Conservation (phyloP, 2,113 vertebrate genomes). For the Dermatemys mawii region DNA sequence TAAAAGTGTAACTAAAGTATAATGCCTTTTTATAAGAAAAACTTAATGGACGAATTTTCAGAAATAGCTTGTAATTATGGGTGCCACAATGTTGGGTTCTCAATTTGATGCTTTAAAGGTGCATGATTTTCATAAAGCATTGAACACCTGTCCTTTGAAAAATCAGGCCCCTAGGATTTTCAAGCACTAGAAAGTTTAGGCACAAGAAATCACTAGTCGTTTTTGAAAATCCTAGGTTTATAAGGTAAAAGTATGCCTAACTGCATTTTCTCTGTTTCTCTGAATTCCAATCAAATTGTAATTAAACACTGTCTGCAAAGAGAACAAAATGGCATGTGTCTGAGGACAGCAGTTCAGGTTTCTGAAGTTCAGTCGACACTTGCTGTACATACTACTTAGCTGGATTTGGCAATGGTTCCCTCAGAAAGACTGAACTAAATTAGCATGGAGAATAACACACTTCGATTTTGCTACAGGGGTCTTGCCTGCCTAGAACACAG, state of each 20-base stretch:
- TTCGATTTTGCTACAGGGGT: constrained; percentile 27
- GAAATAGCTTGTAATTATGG: background rate
- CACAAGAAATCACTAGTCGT: background rate
- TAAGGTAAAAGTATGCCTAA: background rate
- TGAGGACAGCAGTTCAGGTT: background rate
- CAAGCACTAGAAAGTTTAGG: background rate
- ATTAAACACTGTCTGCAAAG: constrained; percentile 15
- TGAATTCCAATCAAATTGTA: background rate
- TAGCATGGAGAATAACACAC: constrained; percentile 1
- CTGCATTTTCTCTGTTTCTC: background rate
- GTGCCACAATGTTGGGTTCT: background rate
- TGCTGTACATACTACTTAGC: background rate
- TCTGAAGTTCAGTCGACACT: constrained; percentile 1
- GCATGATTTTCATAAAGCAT: background rate
- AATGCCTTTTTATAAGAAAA: background rate
- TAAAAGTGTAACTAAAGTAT: background rate
- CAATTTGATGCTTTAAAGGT: rapidly evolving
- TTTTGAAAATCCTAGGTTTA: background rate
- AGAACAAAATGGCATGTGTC: background rate
- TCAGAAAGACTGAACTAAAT: constrained; percentile 17
- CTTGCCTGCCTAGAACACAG: constrained; percentile 23
- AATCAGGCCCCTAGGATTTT: background rate
- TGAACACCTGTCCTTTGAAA: background rate
- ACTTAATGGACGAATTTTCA: background rate
- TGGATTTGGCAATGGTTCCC: background rate